phyloP scores from a whole-genome alignment of 37 sponge, comb jelly and placozoan species.

The Spongia lamella region DNA sequence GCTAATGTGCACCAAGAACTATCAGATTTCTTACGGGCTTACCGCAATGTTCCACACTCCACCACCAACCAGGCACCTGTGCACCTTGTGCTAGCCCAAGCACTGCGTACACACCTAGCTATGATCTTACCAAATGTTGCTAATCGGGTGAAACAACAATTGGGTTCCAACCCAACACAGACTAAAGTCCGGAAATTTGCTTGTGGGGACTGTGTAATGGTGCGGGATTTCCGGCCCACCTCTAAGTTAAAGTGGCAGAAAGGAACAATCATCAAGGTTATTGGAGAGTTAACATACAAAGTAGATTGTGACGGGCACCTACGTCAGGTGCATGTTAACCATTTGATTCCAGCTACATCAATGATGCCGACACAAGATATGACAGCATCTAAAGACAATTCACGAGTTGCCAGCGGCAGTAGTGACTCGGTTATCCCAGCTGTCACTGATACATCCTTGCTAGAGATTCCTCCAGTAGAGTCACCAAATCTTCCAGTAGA shows the following conservation, averaged over 20 bases:
- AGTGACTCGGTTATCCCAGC: too few relatives aligned
- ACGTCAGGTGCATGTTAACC: too few relatives aligned
- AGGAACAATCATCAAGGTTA: not conserved
- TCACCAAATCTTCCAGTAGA: too few relatives aligned
- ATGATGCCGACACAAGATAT: too few relatives aligned
- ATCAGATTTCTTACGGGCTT: not conserved
- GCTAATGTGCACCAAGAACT: not conserved
- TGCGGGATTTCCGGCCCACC: not conserved
- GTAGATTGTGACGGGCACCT: too few relatives aligned
- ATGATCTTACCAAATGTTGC: not conserved
- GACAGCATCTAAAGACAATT: too few relatives aligned
- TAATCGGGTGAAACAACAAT: too few relatives aligned
- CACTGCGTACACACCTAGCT: not conserved
- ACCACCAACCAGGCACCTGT: not conserved
- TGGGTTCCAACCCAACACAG: not conserved
- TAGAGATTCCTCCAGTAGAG: too few relatives aligned
- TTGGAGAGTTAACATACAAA: too few relatives aligned
- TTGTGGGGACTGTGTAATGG: conserved; percentile 6
- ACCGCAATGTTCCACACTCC: not conserved
- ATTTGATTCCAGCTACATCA: too few relatives aligned
- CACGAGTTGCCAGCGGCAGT: too few relatives aligned
- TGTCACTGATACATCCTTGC: too few relatives aligned
- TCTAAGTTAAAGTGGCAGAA: not conserved
- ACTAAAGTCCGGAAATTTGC: not conserved
- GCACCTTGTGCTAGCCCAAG: not conserved